Conservation (phyloP, 1,140 invertebrate species). For the Drosophila tropicalis region DNA sequence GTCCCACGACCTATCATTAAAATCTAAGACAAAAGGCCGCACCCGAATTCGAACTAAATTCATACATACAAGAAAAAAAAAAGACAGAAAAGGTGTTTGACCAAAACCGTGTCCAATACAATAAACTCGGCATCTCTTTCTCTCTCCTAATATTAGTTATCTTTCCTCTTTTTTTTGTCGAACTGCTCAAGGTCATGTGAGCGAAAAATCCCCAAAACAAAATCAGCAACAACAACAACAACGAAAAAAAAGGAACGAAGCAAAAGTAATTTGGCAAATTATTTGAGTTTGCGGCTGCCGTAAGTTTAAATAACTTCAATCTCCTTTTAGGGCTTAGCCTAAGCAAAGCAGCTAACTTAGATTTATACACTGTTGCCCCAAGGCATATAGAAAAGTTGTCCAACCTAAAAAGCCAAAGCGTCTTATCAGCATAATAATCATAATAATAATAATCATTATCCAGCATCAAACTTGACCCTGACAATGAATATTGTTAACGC, state of each 20-base stretch:
- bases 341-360: conserved; percentile 45
- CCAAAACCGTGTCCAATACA: conserved; percentile 56
- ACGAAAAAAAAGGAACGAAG: conserved; percentile 30
- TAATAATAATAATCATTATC: conserved; percentile 33
- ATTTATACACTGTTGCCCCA: conserved; percentile 38
- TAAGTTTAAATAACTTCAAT: conserved; percentile 80
- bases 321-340: conserved; percentile 45
- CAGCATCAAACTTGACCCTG: conserved; percentile 62
- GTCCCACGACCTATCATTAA: conserved; percentile 56
- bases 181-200: conserved; percentile 51
- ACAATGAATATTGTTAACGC: conserved; percentile 66
- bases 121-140: background rate
- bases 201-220: background rate
- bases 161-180: background rate
- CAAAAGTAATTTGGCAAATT: conserved; percentile 79
- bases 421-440: conserved; percentile 65
- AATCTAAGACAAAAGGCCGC: conserved; percentile 58
- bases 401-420: conserved; percentile 59
- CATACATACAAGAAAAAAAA: background rate
- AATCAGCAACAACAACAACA: conserved; percentile 2
- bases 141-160: background rate
- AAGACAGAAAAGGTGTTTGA: conserved; percentile 66
- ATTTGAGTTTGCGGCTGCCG: conserved; percentile 74
- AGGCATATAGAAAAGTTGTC: conserved; percentile 55
- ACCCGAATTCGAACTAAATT: conserved; percentile 22